These are phyloP conservation scores for Chymomyza procnemis DNA, from an alignment of 2,888 invertebrate species.

Conservation along the genomic window DNA sequence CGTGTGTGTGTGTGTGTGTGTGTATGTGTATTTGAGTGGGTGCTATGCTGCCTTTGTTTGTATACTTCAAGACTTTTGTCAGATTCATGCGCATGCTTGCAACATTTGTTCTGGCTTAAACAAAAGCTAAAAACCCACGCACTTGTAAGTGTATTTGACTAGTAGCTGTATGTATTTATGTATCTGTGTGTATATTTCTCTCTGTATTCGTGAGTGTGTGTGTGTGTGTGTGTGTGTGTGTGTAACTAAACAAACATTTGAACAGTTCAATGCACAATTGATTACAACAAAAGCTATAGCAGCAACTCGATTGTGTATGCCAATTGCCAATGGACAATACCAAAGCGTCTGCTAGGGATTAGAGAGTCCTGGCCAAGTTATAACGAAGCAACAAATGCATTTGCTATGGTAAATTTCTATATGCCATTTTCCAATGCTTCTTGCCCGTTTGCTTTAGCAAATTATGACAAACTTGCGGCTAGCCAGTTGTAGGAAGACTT, in stretches of 20 bases:
- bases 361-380: conserved; percentile 20
- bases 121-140: conserved; percentile 19
- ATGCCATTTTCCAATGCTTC: conserved; percentile 18
- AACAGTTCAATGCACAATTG: conserved; percentile 67
- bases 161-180: neutral
- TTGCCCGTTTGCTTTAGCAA: conserved; percentile 25
- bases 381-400: conserved; percentile 21
- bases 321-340: conserved; percentile 16
- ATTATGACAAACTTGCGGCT: conserved; percentile 34
- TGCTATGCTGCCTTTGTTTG: conserved; percentile 42
- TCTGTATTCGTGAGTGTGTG: neutral
- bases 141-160: conserved; percentile 7
- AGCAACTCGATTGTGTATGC: neutral
- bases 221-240: neutral
- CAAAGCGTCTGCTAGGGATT: neutral
- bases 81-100: conserved; percentile 56
- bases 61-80: conserved; percentile 27
- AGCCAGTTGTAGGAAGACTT: neutral
- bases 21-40: conserved; percentile 15
- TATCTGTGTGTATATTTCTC: neutral
- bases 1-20: conserved; percentile 22
- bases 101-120: conserved; percentile 32
- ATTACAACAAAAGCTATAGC: conserved; percentile 31
- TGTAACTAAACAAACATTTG: conserved; percentile 36
- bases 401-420: conserved; percentile 5